Base-by-base conservation (phyloP, 2,113 vertebrate genomes). In the Mellivora capensis region DNA sequence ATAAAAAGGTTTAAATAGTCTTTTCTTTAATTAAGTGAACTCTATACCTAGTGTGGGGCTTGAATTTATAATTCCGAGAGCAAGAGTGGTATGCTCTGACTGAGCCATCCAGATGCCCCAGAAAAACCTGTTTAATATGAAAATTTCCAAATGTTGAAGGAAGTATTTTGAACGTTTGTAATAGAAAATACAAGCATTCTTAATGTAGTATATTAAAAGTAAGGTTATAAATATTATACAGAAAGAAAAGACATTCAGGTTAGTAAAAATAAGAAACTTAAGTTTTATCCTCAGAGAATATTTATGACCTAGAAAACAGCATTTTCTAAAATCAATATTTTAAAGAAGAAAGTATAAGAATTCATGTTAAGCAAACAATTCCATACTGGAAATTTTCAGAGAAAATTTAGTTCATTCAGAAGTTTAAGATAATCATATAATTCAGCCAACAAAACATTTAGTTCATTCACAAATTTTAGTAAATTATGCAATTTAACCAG, bases 301-400 rank as follows among this genome's bases (percentile, higher is more conserved):
- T 39, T 91, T 72, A 89, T 52, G 25, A 86, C 25, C 13, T 17
- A 72, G 49, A 69, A 94, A 90, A 64, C 7, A 67, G 10, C 7
- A 95, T 92, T 90, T 91, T 71, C 64, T 93, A 82, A 93, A 93
- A 79, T 95, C 74, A 90, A 18, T 87, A 77, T 90, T 88, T 20
- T 85, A 59, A 92, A 95, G 59, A 39, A 47, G 18, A 88, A 92
- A 83, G 44, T 67, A 82, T 21, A 79, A 85, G 42, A 91, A 96
- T 25, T 94, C 29, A 88, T 47, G 12, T 94, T 59, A 49, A 27
- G 49, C 21, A 71, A 96, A 71, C 11, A 90, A 91, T 77, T 81
- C 18, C 10, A 86, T 14, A 82, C 29, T n/a, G 3, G 37, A 89
- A 88, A 92, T 61, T 93, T 93, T 91, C 67, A 44, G 84, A 82